phyloP scores from a whole-genome alignment of 2,113 vertebrate genomes.

The Thamnophis sirtalis region DNA sequence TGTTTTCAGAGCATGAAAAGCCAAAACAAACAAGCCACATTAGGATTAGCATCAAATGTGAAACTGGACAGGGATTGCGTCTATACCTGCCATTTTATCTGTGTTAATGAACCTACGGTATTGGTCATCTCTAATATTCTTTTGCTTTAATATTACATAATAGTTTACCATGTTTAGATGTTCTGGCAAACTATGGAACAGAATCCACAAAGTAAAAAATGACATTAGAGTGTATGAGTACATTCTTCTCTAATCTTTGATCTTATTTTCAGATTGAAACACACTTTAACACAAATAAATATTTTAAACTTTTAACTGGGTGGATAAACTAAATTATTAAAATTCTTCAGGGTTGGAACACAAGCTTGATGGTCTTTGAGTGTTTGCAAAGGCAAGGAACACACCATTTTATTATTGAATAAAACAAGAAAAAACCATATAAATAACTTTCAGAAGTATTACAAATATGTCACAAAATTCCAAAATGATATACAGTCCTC shows the following conservation, averaged over 20 bases:
- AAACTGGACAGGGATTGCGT: background rate
- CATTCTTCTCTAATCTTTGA: background rate
- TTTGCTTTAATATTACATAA: background rate
- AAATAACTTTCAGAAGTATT: background rate
- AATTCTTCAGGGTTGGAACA: too few relatives aligned
- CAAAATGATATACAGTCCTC: rapidly evolving
- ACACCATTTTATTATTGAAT: background rate
- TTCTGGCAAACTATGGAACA: background rate
- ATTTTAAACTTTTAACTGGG: background rate
- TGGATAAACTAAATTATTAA: background rate
- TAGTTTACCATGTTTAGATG: background rate
- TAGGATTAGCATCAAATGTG: background rate
- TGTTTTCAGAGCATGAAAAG: background rate
- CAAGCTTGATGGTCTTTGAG: background rate
- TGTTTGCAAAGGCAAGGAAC: background rate
- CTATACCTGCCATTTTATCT: background rate
- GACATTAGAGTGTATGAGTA: background rate
- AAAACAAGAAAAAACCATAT: background rate
- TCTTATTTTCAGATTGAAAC: background rate
- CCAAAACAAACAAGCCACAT: background rate
- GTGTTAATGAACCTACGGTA: background rate
- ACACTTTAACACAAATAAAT: background rate
- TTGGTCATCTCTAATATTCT: background rate
- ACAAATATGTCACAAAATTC: background rate
- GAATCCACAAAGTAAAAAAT: background rate